These are phyloP conservation scores for Stratiomys singularior DNA, from an alignment of 2,888 invertebrate species.

Conservation along the genomic window DNA sequence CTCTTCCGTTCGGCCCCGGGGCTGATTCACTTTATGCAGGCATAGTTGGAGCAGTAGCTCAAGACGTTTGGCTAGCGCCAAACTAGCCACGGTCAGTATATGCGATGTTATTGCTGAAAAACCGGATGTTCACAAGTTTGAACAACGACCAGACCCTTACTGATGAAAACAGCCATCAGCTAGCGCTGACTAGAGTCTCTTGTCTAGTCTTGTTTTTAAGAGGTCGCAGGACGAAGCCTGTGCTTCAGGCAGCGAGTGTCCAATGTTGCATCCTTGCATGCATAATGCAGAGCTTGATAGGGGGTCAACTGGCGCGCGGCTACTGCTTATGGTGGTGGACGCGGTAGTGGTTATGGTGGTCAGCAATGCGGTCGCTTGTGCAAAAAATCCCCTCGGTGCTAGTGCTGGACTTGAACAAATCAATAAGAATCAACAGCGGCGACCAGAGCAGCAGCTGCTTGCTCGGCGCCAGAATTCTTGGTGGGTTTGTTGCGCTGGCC, in stretches of 20 bases:
- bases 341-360: background rate
- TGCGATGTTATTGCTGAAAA: constrained; percentile 1
- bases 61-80: background rate
- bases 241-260: background rate
- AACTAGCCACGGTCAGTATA: background rate
- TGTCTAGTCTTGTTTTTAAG: background rate
- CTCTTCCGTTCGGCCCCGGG: background rate
- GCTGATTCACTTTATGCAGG: background rate
- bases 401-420: constrained; percentile 58
- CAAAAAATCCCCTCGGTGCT: constrained; percentile 10
- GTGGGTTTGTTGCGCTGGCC: constrained; percentile 58
- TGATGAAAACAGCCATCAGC: constrained; percentile 14
- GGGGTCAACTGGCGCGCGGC: background rate
- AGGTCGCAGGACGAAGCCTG: background rate
- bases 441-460: constrained; percentile 64
- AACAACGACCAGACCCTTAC: constrained; percentile 22
- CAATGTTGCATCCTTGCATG: no score
- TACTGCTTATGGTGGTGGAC: background rate
- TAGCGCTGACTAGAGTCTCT: background rate
- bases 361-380: background rate
- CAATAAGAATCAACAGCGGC: constrained; percentile 67
- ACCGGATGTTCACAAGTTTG: constrained; percentile 26
- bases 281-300: no score
- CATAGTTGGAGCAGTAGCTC: background rate
- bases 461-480: constrained; percentile 68